Conservation (phyloP, 2,888 invertebrate species). For the Beris chalybata region DNA sequence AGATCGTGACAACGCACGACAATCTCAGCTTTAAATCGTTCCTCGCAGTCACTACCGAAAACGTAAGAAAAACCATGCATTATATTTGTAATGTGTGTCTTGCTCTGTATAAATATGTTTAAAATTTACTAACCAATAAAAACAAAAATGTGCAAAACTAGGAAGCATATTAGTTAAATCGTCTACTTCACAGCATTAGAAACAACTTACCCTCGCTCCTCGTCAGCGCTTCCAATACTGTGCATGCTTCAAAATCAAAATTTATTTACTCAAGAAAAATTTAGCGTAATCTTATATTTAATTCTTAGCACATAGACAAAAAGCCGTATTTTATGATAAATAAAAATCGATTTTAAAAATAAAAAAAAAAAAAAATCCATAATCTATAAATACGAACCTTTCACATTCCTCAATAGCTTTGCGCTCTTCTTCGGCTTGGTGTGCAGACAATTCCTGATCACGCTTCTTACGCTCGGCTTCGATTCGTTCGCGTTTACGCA, state of each 20-base stretch:
- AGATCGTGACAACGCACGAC: no score
- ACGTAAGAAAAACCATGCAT: no score
- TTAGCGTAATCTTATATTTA: constrained; percentile 27
- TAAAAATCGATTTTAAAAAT: constrained; percentile 39
- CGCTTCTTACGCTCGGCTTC: constrained; percentile 70
- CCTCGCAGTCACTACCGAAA: no score
- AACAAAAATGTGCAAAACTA: constrained; percentile 9
- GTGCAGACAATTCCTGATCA: constrained; percentile 60
- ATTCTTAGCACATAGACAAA: constrained; percentile 30
- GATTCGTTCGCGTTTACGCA: constrained; percentile 72
- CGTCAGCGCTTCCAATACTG: constrained; percentile 59
- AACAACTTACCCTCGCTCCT: constrained; percentile 58
- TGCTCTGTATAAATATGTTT: no score
- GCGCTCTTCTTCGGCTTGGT: constrained; percentile 55
- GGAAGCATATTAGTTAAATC: background rate
- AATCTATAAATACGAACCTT: constrained; percentile 56
- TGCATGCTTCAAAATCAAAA: constrained; percentile 56
- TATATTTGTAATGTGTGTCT: no score
- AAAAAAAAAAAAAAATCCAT: constrained; percentile 27
- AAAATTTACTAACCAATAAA: background rate
- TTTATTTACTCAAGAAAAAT: constrained; percentile 35
- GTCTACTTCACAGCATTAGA: constrained; percentile 27
- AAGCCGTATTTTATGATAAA: constrained; percentile 33
- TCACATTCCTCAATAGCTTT: constrained; percentile 67
- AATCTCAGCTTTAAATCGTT: no score